Conservation (phyloP, 1,140 invertebrate genomes). For the Pseudomyrmex concolor region DNA sequence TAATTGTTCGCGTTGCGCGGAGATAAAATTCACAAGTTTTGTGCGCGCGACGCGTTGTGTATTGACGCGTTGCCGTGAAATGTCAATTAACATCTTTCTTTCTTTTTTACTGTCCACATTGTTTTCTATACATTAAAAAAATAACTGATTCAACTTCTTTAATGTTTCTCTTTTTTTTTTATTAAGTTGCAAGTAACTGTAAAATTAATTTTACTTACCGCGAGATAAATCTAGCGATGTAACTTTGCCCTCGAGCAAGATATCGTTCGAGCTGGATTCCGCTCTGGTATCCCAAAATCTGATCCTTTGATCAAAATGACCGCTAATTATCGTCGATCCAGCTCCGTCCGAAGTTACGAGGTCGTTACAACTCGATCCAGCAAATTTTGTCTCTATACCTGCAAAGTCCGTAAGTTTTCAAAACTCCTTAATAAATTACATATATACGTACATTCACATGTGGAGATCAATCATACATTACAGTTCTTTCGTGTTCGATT, state of each 20-base stretch:
- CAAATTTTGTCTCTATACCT: conserved; percentile 98
- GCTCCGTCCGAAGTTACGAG: conserved; percentile 94
- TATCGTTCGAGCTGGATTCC: conserved; percentile 92
- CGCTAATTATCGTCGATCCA: conserved; percentile 97
- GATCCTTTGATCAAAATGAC: conserved; percentile 98
- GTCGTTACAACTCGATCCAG: conserved; percentile 98
- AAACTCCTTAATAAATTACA: background rate
- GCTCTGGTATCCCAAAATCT: conserved; percentile 98
- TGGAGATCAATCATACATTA: background rate
- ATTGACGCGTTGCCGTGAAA: background rate
- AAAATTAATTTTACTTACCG: conserved; percentile 87
- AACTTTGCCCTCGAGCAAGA: conserved; percentile 95
- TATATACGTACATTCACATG: background rate
- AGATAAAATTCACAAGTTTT: conserved; percentile 7
- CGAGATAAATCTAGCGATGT: conserved; percentile 97
- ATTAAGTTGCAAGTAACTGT: background rate
- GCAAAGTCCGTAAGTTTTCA: conserved; percentile 70
- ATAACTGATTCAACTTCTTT: no score
- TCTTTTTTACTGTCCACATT: no score
- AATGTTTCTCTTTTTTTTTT: background rate
- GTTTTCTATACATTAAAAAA: no score
- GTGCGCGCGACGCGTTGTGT: background rate
- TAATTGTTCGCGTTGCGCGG: conserved; percentile 19
- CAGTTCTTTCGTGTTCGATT: background rate
- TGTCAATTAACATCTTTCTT: conserved; percentile 18